Percentiles rank a stretch among this genome's conserved stretches.
These are phyloP conservation scores for Leuctra nigra DNA, from an alignment of 2,888 invertebrate species.

Conservation along the genomic window DNA sequence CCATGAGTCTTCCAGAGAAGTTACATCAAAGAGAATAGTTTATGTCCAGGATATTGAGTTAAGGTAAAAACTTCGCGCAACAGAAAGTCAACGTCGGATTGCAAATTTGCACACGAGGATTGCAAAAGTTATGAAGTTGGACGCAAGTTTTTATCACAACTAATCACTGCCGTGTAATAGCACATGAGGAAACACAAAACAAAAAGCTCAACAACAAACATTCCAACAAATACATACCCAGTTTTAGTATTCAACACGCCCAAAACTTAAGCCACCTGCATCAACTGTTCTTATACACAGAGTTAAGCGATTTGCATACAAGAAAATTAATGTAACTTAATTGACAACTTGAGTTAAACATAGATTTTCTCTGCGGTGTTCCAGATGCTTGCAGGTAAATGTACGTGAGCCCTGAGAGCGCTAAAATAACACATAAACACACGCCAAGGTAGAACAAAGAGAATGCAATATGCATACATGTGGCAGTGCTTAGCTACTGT, in stretches of 20 bases:
- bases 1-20: not conserved
- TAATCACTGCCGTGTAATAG: slow-evolving; percentile 1
- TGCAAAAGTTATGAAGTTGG: not conserved
- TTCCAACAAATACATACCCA: no score
- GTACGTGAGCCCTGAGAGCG: not conserved
- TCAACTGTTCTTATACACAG: no score
- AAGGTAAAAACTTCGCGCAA: not conserved
- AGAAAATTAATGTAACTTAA: no score
- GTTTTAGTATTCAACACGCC: no score
- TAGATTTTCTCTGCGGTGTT: not conserved
- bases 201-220: no score
- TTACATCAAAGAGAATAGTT: slow-evolving; percentile 6
- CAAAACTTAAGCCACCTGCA: no score
- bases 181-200: no score
- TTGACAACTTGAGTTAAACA: no score
- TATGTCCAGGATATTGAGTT: not conserved
- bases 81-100: not conserved
- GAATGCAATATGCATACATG: slow-evolving; percentile 4
- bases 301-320: no score
- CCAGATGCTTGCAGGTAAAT: slow-evolving; percentile 1
- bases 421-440: not conserved
- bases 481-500: not conserved
- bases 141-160: slow-evolving; percentile 4
- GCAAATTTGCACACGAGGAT: not conserved
- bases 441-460: slow-evolving; percentile 1